Evolutionary conservation across 1,140 invertebrate species (phyloP).

Genomic region (Heliconius hermathena): DNA sequence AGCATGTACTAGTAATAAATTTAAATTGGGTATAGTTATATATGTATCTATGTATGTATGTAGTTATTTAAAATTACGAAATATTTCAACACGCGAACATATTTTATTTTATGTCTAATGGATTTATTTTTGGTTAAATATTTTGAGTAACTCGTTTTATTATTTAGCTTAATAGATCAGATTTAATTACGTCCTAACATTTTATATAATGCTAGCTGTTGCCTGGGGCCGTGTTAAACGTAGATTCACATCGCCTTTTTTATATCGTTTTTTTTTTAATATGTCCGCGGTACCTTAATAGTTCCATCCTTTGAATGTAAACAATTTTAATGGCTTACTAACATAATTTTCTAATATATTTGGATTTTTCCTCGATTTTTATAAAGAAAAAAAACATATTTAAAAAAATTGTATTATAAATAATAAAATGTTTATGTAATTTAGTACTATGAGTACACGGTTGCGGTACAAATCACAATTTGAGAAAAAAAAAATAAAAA

Average conservation of each 20-base stretch:
- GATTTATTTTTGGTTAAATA: constrained; percentile 18
- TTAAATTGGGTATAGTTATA: constrained; percentile 27
- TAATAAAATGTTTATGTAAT: too few species aligned
- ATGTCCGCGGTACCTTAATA: background rate
- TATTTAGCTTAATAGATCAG: constrained; percentile 18
- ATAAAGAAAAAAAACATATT: too few species aligned
- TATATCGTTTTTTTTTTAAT: background rate
- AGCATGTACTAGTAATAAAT: constrained; percentile 30
- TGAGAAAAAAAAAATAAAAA: too few species aligned
- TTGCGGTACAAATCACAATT: too few species aligned
- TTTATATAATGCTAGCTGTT: background rate
- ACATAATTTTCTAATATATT: too few species aligned
- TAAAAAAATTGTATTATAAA: too few species aligned
- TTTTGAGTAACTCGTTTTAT: constrained; percentile 16
- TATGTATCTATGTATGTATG: constrained; percentile 23
- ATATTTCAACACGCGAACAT: constrained; percentile 15
- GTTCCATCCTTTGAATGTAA: background rate
- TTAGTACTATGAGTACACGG: too few species aligned
- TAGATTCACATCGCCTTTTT: background rate
- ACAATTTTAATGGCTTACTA: too few species aligned
- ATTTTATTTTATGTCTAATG: constrained; percentile 15
- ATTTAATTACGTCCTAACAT: background rate
- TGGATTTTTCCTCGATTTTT: too few species aligned
- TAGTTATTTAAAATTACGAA: constrained; percentile 37
- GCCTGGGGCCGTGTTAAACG: background rate